These are phyloP conservation scores for Microplitis demolitor DNA, from an alignment of 1,140 invertebrate genomes.

Conservation along the genomic window DNA sequence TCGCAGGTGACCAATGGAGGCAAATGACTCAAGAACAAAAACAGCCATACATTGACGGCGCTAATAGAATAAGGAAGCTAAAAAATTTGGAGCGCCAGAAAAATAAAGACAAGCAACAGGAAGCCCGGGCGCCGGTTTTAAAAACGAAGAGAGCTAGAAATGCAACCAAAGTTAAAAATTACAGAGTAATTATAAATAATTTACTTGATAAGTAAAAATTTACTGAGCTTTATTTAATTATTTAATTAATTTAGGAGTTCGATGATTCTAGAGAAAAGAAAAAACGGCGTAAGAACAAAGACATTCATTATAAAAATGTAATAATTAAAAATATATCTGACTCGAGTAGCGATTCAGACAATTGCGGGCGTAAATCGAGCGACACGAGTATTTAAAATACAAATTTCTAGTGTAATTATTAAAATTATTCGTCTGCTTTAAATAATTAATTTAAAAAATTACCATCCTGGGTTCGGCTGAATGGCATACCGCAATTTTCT, in stretches of 20 bases:
- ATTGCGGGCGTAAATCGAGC: not conserved
- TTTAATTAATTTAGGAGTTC: not conserved
- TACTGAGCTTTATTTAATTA: not conserved
- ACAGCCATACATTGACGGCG: slow-evolving; percentile 43
- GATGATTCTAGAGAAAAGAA: slow-evolving; percentile 12
- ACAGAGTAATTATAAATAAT: not conserved
- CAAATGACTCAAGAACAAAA: slow-evolving; percentile 43
- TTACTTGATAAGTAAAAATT: not conserved
- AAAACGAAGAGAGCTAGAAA: not conserved
- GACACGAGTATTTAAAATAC: not conserved
- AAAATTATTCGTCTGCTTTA: not conserved
- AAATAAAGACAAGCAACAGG: not conserved
- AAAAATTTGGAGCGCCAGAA: not conserved
- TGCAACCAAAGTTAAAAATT: not conserved
- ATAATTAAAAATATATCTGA: not conserved
- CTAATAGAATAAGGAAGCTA: slow-evolving; percentile 26
- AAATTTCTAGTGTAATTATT: not conserved
- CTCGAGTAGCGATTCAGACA: not conserved
- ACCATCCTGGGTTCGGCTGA: slow-evolving; percentile 90
- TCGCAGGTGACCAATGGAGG: slow-evolving; percentile 44
- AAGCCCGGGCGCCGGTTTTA: no score
- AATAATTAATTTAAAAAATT: slow-evolving; percentile 7
- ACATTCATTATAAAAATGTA: slow-evolving; percentile 10
- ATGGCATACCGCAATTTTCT: slow-evolving; percentile 98
- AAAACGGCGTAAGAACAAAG: slow-evolving; percentile 6